These are phyloP conservation scores for Contarinia nasturtii DNA, from an alignment of 1,140 invertebrate species.

Conservation along the genomic window DNA sequence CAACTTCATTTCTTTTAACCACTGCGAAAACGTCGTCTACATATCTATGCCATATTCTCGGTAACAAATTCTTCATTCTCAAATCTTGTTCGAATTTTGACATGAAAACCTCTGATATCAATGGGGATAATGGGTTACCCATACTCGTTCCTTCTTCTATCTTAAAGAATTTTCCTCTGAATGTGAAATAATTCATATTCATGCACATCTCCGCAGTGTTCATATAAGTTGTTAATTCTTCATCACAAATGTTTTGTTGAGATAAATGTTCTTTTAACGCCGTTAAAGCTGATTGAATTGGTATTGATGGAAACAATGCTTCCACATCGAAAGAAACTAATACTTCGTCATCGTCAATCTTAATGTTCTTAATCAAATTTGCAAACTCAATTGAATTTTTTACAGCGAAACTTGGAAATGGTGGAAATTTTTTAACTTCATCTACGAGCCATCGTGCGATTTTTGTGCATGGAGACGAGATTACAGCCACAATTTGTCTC, in stretches of 20 bases:
- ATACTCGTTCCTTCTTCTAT: neutral
- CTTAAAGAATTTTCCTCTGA: neutral
- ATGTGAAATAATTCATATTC: neutral
- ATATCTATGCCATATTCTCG: neutral
- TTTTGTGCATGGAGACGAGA: neutral
- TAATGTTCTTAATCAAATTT: neutral
- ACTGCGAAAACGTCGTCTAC: neutral
- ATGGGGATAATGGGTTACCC: neutral
- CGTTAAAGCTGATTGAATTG: neutral
- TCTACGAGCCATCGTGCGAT: neutral
- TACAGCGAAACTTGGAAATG: neutral
- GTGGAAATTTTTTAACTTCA: neutral
- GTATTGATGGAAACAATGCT: neutral
- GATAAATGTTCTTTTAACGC: neutral
- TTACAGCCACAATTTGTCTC: neutral
- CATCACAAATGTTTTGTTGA: neutral
- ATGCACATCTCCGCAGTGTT: neutral
- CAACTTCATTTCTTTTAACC: neutral
- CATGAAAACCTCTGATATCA: neutral
- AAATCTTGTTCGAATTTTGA: neutral
- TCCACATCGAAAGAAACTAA: constrained; percentile 1
- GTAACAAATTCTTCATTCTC: neutral
- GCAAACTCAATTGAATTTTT: constrained; percentile 1
- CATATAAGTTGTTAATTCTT: neutral
- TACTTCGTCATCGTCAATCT: constrained; percentile 1